phyloP scores from a whole-genome alignment of 2,888 invertebrate genomes.

The Andricus curvator region DNA sequence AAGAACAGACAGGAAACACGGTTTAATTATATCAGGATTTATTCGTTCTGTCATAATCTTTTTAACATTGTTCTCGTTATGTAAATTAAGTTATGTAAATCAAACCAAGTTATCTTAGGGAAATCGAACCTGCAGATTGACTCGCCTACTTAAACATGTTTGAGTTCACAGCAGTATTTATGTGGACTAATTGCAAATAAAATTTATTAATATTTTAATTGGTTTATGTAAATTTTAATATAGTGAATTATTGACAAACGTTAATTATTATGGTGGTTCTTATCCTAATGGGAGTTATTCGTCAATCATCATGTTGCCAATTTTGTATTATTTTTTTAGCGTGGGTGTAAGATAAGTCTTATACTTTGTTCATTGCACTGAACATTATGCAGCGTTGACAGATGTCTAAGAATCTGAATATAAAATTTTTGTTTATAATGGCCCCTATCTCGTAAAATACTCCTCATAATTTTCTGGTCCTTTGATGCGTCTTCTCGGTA shows the following conservation, averaged over 20 bases:
- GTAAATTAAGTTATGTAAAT: slow-evolving; percentile 41
- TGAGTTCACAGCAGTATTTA: slow-evolving; percentile 21
- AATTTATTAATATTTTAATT: slow-evolving; percentile 37
- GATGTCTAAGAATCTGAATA: not conserved
- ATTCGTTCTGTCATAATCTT: slow-evolving; percentile 35
- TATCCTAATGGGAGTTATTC: not conserved
- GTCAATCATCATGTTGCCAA: not conserved
- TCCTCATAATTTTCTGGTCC: slow-evolving; percentile 25
- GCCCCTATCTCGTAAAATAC: slow-evolving; percentile 37
- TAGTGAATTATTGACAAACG: not conserved
- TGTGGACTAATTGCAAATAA: slow-evolving; percentile 21
- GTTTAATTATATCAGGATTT: slow-evolving; percentile 40
- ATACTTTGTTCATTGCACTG: slow-evolving; percentile 1
- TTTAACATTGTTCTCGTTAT: slow-evolving; percentile 37
- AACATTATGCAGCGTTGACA: slow-evolving; percentile 30
- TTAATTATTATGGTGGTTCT: not conserved
- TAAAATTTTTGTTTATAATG: slow-evolving; percentile 33
- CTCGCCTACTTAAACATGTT: slow-evolving; percentile 32
- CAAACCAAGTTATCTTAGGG: slow-evolving; percentile 30
- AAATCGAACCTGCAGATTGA: slow-evolving; percentile 25
- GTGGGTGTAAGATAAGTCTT: not conserved
- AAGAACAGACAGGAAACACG: slow-evolving; percentile 36
- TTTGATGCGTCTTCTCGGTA: slow-evolving; percentile 32
- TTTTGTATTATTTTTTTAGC: not conserved
- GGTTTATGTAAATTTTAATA: slow-evolving; percentile 17